Percentiles rank a stretch among this genome's conserved stretches.
Conservation (phyloP, 2,888 invertebrate genomes). For the Tipula unca region DNA sequence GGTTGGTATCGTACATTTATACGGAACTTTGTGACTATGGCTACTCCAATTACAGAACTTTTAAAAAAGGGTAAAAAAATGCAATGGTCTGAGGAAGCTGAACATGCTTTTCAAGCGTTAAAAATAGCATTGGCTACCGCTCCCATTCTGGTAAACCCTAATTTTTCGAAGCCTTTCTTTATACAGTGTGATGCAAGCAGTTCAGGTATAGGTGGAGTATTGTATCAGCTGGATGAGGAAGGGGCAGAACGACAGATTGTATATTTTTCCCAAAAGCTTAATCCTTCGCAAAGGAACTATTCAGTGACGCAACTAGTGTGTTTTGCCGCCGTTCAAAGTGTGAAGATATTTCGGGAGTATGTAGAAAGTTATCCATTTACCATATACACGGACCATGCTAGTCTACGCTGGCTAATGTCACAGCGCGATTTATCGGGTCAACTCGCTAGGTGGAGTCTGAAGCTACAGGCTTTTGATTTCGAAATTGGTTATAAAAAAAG, state of each 20-base stretch:
- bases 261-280: neutral
- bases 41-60: neutral
- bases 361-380: neutral
- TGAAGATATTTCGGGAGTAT: neutral
- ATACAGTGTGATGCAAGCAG: too few species aligned
- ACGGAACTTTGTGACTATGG: neutral
- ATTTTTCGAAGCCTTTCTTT: too few species aligned
- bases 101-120: too few species aligned
- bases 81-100: neutral
- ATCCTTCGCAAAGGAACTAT: too few species aligned
- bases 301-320: too few species aligned
- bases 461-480: too few species aligned
- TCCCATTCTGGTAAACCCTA: too few species aligned
- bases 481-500: too few species aligned
- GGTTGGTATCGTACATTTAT: neutral
- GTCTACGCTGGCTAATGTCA: neutral
- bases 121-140: neutral
- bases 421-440: neutral
- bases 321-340: neutral
- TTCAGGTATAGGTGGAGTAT: too few species aligned
- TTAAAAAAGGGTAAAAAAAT: neutral
- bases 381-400: too few species aligned
- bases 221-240: neutral
- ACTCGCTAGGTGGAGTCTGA: too few species aligned
- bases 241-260: neutral